These are phyloP conservation scores for Yponomeuta cagnagella DNA, from an alignment of 2,888 invertebrate genomes.

Conservation along the genomic window DNA sequence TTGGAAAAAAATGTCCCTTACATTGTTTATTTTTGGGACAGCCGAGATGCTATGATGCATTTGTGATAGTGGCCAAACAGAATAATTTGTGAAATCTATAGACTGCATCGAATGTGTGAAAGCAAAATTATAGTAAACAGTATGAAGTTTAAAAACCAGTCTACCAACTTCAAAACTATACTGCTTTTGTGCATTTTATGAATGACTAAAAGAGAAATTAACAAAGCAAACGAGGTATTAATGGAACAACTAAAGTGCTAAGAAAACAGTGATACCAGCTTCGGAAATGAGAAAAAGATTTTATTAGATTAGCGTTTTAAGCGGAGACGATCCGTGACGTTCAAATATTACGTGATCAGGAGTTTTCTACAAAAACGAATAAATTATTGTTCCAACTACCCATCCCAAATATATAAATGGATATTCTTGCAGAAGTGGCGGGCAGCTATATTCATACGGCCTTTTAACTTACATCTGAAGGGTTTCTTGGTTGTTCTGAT, in stretches of 20 bases:
- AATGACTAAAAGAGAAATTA: not conserved
- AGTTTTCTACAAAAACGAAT: too few relatives aligned
- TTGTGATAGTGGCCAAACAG: not conserved
- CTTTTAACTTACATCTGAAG: too few relatives aligned
- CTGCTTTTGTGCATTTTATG: not conserved
- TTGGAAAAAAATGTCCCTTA: too few relatives aligned
- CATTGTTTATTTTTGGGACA: too few relatives aligned
- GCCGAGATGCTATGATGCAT: not conserved
- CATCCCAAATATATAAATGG: too few relatives aligned
- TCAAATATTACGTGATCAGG: not conserved
- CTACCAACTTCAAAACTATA: conserved; percentile 2
- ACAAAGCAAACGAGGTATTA: not conserved
- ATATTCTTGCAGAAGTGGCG: too few relatives aligned
- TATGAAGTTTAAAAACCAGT: not conserved
- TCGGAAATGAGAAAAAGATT: not conserved
- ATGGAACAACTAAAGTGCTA: not conserved
- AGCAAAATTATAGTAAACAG: not conserved
- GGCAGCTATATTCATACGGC: too few relatives aligned
- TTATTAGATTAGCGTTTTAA: not conserved
- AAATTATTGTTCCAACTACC: too few relatives aligned
- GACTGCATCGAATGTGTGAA: not conserved
- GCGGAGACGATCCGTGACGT: not conserved
- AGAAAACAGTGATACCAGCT: not conserved
- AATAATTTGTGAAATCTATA: conserved; percentile 4
- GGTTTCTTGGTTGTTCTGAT: too few relatives aligned